Percentiles rank a stretch among this genome's conserved stretches.
Evolutionary conservation across 2,888 invertebrate species (phyloP).

Genomic region (Electrophaes corylata): DNA sequence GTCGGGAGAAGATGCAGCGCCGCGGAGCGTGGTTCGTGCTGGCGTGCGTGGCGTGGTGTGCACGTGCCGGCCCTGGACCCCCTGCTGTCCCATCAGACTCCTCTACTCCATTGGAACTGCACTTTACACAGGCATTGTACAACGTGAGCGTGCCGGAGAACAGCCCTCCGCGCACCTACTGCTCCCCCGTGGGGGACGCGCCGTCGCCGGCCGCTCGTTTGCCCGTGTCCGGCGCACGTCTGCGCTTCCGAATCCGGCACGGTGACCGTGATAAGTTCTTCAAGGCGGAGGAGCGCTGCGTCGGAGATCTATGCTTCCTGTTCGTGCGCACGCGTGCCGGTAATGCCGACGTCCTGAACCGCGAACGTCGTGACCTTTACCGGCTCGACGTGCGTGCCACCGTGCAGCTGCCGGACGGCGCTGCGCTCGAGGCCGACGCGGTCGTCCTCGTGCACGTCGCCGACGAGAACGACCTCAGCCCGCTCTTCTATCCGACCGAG

Average conservation of each 20-base stretch:
- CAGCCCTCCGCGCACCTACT: conserved; percentile 93
- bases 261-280: conserved; percentile 96
- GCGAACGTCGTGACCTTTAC: conserved; percentile 95
- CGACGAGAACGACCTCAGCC: conserved; percentile 96
- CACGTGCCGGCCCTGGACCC: conserved; percentile 51
- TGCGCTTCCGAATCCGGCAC: conserved; percentile 93
- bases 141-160: conserved; percentile 97
- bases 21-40: conserved; percentile 62
- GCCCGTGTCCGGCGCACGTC: conserved; percentile 68
- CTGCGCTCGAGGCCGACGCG: conserved; percentile 88
- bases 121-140: conserved; percentile 90
- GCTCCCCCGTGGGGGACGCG: conserved; percentile 87
- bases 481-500: conserved; percentile 95
- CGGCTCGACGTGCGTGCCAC: conserved; percentile 88
- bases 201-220: conserved; percentile 91
- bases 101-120: conserved; percentile 63
- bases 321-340: conserved; percentile 94
- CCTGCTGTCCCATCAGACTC: conserved; percentile 15
- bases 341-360: conserved; percentile 94
- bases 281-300: conserved; percentile 93
- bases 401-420: conserved; percentile 83
- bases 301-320: conserved; percentile 98
- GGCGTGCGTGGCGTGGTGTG: conserved; percentile 62
- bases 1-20: conserved; percentile 32
- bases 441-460: conserved; percentile 88